Conservation (phyloP, 2,797 vertebrate species). For the Bradypus variegatus region DNA sequence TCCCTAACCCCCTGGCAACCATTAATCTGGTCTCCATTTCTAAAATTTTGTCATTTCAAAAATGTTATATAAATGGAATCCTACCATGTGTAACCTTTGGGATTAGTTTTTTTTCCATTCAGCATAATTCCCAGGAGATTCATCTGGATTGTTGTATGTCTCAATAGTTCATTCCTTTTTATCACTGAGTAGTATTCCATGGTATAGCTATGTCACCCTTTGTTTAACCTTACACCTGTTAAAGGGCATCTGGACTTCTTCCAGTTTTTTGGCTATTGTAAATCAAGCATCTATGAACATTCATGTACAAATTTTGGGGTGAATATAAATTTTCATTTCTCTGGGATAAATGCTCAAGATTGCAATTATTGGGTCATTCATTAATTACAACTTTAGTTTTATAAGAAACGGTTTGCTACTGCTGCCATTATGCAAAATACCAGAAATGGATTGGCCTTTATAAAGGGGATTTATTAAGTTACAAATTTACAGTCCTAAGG, state of each 20-base stretch:
- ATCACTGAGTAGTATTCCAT: background rate
- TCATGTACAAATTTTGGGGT: background rate
- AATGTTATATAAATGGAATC: background rate
- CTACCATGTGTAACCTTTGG: background rate
- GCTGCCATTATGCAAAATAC: too few species aligned
- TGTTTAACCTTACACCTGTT: slow-evolving; percentile 2
- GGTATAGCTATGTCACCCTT: background rate
- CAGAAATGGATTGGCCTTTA: too few species aligned
- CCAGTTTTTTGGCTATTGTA: background rate
- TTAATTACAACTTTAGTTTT: slow-evolving; percentile 31
- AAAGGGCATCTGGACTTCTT: background rate
- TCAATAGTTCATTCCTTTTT: background rate
- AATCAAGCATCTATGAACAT: background rate
- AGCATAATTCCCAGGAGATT: background rate
- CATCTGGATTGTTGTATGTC: background rate
- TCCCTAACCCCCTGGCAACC: background rate
- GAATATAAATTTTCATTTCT: slow-evolving; percentile 39
- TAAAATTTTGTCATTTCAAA: slow-evolving; percentile 16
- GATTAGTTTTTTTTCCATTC: background rate
- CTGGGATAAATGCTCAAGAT: background rate
- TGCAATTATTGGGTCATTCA: background rate
- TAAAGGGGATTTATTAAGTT: too few species aligned
- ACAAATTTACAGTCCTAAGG: too few species aligned
- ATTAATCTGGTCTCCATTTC: background rate
- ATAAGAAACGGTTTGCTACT: background rate